These are phyloP conservation scores for Thymallus thymallus DNA, from an alignment of 2,113 vertebrate species.

Conservation along the genomic window DNA sequence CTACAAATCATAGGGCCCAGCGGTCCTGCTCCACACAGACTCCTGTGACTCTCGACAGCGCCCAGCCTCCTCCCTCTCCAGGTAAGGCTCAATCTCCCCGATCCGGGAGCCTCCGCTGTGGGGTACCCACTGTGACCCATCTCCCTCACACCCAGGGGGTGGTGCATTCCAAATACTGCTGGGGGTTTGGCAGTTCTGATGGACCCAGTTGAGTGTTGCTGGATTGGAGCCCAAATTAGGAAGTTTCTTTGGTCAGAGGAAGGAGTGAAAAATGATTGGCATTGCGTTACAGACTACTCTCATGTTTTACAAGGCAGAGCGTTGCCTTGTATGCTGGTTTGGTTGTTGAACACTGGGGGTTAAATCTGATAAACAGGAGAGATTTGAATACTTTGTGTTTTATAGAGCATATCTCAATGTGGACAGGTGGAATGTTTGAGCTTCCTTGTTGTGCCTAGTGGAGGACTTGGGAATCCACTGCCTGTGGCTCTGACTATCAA, in stretches of 20 bases:
- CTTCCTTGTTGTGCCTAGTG: neutral
- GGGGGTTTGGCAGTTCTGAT: neutral
- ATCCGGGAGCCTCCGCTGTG: neutral
- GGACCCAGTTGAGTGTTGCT: neutral
- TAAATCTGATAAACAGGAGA: neutral
- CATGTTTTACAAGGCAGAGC: neutral
- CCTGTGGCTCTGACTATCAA: neutral
- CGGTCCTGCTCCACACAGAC: constrained; percentile 48
- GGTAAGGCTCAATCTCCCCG: constrained; percentile 51
- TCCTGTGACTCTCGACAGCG: constrained; percentile 32
- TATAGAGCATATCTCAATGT: neutral
- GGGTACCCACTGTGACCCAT: neutral
- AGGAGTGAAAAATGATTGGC: neutral
- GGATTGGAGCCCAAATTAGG: neutral
- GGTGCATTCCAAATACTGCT: neutral
- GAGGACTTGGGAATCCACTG: neutral
- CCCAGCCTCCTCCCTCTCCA: constrained; percentile 33
- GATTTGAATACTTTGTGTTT: neutral
- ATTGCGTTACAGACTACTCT: neutral
- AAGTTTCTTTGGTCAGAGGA: neutral
- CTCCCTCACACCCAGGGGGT: neutral
- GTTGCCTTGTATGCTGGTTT: neutral
- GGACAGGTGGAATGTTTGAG: neutral
- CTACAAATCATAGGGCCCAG: constrained; percentile 73
- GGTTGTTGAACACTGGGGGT: neutral